A percentile compares a stretch with the other conserved stretches of the same genome.
Conservation (phyloP, 1,140 invertebrate genomes). For the Drosophila lacteicornis region DNA sequence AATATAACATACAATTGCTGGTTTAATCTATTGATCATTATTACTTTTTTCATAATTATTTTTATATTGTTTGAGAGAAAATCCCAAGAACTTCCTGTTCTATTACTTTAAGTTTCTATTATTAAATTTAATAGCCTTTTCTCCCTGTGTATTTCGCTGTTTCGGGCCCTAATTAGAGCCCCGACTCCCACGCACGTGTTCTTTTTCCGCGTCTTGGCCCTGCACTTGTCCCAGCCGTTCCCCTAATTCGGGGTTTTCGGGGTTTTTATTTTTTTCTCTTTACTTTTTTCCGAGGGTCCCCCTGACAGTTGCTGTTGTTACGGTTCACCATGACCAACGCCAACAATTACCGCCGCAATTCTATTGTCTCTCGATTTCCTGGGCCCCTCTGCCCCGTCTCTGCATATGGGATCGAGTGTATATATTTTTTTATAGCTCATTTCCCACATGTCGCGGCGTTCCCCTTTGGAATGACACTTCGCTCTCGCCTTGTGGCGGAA, state of each 20-base stretch:
- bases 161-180: constrained; percentile 65
- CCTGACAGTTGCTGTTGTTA: constrained; percentile 81
- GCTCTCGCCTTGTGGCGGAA: constrained; percentile 50
- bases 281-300: constrained; percentile 12
- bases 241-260: constrained; percentile 29
- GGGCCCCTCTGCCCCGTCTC: constrained; percentile 21
- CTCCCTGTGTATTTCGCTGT: constrained; percentile 13
- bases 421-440: constrained; percentile 72
- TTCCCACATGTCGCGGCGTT: constrained; percentile 71
- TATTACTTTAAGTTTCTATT: too few relatives aligned
- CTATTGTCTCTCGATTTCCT: constrained; percentile 83
- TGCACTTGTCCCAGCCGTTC: constrained; percentile 57
- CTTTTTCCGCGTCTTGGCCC: constrained; percentile 15
- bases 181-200: constrained; percentile 72
- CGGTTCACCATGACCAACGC: constrained; percentile 82
- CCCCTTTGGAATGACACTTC: constrained; percentile 35
- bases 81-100: too few relatives aligned
- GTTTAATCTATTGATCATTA: too few relatives aligned
- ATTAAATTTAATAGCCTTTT: neutral
- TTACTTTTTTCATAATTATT: too few relatives aligned
- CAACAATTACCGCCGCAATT: constrained; percentile 82
- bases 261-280: constrained; percentile 1
- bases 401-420: neutral
- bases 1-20: too few relatives aligned
- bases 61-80: too few relatives aligned